Evolutionary conservation across 2,797 vertebrate species (phyloP).

Genomic region (Garrulus glandarius): DNA sequence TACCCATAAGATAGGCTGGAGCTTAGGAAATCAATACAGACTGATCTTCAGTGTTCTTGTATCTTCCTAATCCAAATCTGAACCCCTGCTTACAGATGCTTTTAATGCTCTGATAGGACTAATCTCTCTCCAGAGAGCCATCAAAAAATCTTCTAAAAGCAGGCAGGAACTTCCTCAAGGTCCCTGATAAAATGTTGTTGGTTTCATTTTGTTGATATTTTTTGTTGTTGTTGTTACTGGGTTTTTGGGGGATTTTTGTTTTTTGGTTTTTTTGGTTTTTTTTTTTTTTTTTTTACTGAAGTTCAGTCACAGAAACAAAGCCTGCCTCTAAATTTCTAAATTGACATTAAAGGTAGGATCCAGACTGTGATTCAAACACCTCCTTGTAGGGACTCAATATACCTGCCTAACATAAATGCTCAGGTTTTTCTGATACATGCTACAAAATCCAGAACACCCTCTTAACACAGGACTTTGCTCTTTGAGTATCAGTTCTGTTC

Average conservation of each 20-base stretch:
- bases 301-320: not conserved
- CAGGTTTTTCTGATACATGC: not conserved
- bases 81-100: not conserved
- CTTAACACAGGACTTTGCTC: not conserved
- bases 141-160: not conserved
- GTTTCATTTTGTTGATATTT: not conserved
- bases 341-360: not conserved
- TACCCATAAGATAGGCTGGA: not conserved
- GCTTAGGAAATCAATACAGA: not conserved
- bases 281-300: not conserved
- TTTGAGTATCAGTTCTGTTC: not conserved
- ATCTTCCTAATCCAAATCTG: not conserved
- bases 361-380: not conserved
- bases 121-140: not conserved
- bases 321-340: not conserved
- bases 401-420: not conserved
- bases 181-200: not conserved
- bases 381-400: not conserved
- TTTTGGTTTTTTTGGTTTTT: too few relatives aligned
- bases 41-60: not conserved
- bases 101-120: not conserved
- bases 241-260: rapidly evolving
- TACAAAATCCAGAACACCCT: not conserved
- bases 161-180: not conserved
- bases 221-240: not conserved